Evolutionary conservation across 2,888 invertebrate species (phyloP), one percentile per base, ranked within the genome.

Genomic region (Epicampocera succincta): DNA sequence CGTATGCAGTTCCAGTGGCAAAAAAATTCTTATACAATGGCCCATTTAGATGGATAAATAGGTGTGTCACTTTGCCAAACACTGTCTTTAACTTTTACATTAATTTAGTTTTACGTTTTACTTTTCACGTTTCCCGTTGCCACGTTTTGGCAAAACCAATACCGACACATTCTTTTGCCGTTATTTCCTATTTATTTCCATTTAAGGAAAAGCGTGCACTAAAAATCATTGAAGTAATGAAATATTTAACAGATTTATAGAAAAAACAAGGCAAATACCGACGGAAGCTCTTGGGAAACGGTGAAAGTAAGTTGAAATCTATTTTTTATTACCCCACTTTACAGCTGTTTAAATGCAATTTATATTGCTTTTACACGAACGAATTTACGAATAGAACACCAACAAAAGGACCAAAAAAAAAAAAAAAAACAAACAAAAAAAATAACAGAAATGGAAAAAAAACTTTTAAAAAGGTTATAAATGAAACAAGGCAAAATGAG

Each of bases 341-440:
- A 73, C 52, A 72, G 72, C 52, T 72, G 78, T 68, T 79, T 79
- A 73, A 79, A 79, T 66, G 52, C 72, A 79, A 79, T 79, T 79
- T 79, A 79, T 79, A 79, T 66, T 60, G 66, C 78, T 79, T 78
- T 73, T 79, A 66, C 72, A 72, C 60, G 78, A 68, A 66, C 65
- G 44, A 72, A 38, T 76, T 61, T 68, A 25, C 61, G 44, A 63
- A 61, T 44, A 52, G 69, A 3, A 48, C 40, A 42, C 33, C 12
- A 54, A 52, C 17, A 65, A 46, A 4, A 19, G 33, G 8, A 33
- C 8, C 1, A n/a, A 12, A 29, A 29, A 40, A 46, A 38, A 56
- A 42, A 48, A 11, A 29, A 33, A 38, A 29, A 40, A 33, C 44
- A 5, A 33, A 21, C 44, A 5, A 33, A 21, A 42, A 13, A 40